Evolutionary conservation across 2,113 vertebrate genomes (phyloP), one percentile per base, ranked within the genome.

Genomic region (Telmatochromis sp.): DNA sequence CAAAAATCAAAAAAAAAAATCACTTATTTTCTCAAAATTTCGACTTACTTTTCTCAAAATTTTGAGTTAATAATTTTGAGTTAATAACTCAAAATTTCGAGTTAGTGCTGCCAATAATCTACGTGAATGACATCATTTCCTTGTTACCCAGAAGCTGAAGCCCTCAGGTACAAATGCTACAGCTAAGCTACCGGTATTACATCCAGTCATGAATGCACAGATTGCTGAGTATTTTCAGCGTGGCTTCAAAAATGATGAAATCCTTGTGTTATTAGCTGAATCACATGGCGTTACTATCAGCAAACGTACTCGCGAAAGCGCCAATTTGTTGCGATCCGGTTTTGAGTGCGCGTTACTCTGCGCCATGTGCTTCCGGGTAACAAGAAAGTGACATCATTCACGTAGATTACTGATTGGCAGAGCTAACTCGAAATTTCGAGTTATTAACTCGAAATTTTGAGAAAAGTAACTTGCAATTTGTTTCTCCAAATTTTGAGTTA

Each of bases 21-120:
- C 35, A 35, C 4, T 37, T 37, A 37, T 14, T 45, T 13, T 13
- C 40, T 45, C 40, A 0, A 40, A 40, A 40, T 40, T 11, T 40
- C 0, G 37, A 40, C 1, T 40, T 42, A 13, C n/a, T 14, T 45
- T 13, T 13, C 40, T 45, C 40, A 0, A 40, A 40, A 40, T 40
- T 11, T 40, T 0, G 37, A 40, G 0, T 40, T 42, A 13, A n/a
- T n/a, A n/a, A n/a, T n/a, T n/a, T n/a, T n/a, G n/a, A n/a, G n/a
- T n/a, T n/a, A n/a, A n/a, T 15, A 28, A 26, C 53, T 26, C 0
- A 13, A 57, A 58, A 28, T 58, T 58, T 9, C 1, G 0, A 58
- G 0, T 57, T 57, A 57, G 13, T 1, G 0, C 23, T 57, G 10
- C 6, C 53, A 54, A 54, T 54, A 54, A 23, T 23, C 1, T 54